phyloP scores from a whole-genome alignment of 2,888 invertebrate genomes.

The Brachynemurus nebulosus region DNA sequence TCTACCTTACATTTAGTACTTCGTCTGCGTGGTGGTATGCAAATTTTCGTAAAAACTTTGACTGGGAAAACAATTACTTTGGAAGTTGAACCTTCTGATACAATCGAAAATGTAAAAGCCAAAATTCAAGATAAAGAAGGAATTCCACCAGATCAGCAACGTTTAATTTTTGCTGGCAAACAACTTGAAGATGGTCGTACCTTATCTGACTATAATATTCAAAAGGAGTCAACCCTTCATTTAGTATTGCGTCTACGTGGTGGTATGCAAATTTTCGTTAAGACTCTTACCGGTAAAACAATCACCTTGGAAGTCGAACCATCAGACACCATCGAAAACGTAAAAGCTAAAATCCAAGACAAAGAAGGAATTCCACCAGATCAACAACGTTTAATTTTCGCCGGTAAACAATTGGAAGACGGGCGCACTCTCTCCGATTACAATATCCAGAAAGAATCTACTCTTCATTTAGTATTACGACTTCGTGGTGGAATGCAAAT shows the following conservation, averaged over 20 bases:
- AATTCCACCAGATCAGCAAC: conserved; percentile 75
- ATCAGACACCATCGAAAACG: conserved; percentile 47
- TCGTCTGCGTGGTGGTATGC: conserved; percentile 50
- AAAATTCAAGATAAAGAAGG: conserved; percentile 58
- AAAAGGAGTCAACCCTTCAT: conserved; percentile 86
- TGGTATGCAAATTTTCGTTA: conserved; percentile 49
- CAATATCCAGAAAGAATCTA: conserved; percentile 47
- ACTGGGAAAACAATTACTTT: conserved; percentile 43
- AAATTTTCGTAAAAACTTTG: conserved; percentile 46
- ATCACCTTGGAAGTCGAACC: conserved; percentile 42
- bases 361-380: conserved; percentile 36
- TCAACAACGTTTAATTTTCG: conserved; percentile 44
- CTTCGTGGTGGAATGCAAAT: conserved; percentile 45
- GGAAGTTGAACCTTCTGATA: conserved; percentile 41
- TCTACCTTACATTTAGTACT: conserved; percentile 42
- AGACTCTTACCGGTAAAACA: conserved; percentile 41
- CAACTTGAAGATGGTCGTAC: conserved; percentile 38
- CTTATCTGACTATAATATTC: conserved; percentile 69
- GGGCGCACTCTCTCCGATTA: conserved; percentile 46
- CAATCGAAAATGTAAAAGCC: conserved; percentile 44
- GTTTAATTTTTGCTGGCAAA: conserved; percentile 78
- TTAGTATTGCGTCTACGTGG: conserved; percentile 69
- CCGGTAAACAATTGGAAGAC: conserved; percentile 53
- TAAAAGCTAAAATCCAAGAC: conserved; percentile 40
- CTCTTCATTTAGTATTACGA: conserved; percentile 38